phyloP scores from a whole-genome alignment of 2,113 vertebrate genomes.

The Mionectes macconnelli region DNA sequence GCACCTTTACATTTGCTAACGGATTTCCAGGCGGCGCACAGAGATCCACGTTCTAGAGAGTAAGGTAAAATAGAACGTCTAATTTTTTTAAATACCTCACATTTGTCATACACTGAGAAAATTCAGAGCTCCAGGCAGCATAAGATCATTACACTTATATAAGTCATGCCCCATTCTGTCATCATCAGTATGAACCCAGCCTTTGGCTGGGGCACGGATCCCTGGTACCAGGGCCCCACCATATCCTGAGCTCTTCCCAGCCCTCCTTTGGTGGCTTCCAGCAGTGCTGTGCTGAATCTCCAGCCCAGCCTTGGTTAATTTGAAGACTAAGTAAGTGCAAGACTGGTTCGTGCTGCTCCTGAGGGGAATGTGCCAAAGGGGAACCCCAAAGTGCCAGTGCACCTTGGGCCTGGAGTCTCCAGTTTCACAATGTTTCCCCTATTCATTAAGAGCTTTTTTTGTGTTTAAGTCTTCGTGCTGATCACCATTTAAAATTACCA shows the following conservation, averaged over 20 bases:
- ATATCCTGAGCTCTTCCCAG: not conserved
- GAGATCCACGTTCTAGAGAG: not conserved
- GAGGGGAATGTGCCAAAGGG: not conserved
- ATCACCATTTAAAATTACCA: not conserved
- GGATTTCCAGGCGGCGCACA: conserved; percentile 41
- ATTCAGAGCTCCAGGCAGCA: not conserved
- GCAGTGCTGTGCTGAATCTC: not conserved
- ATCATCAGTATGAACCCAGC: not conserved
- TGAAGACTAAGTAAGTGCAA: not conserved
- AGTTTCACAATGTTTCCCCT: not conserved
- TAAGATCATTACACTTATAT: not conserved
- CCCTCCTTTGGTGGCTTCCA: not conserved
- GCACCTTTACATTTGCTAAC: conserved; percentile 53
- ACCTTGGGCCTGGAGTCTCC: not conserved
- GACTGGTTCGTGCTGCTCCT: not conserved
- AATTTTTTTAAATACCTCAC: conserved; percentile 1
- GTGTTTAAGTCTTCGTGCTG: not conserved
- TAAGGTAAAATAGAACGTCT: conserved; percentile 39
- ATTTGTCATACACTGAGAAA: conserved; percentile 15
- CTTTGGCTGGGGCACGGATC: not conserved
- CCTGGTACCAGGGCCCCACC: not conserved
- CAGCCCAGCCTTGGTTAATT: not conserved
- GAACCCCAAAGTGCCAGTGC: not conserved
- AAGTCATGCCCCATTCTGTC: not conserved
- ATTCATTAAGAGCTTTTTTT: not conserved